phyloP scores from a whole-genome alignment of 2,888 invertebrate genomes.

The Athalia rosae region DNA sequence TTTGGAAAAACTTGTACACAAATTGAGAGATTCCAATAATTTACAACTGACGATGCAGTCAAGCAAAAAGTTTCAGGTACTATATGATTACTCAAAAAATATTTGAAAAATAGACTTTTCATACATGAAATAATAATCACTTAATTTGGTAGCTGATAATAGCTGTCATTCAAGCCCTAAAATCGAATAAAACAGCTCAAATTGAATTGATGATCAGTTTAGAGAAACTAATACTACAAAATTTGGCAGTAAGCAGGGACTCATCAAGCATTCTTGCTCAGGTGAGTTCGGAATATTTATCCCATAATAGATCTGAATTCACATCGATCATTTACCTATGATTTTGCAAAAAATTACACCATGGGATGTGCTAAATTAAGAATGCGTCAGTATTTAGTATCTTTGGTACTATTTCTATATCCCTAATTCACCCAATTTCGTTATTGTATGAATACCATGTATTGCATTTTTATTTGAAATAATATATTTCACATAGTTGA shows the following conservation, averaged over 20 bases:
- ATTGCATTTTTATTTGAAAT: not conserved
- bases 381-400: not conserved
- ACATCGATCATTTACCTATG: no score
- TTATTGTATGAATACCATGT: no score
- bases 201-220: slow-evolving; percentile 78
- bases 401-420: no score
- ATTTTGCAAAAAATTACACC: no score
- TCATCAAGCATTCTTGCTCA: slow-evolving; percentile 77
- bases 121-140: slow-evolving; percentile 1
- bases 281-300: slow-evolving; percentile 63
- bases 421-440: not conserved
- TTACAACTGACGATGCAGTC: slow-evolving; percentile 57
- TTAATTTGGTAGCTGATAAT: slow-evolving; percentile 69
- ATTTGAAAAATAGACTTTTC: slow-evolving; percentile 6
- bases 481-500: slow-evolving; percentile 71
- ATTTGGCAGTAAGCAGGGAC: slow-evolving; percentile 75
- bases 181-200: slow-evolving; percentile 75
- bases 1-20: slow-evolving; percentile 68
- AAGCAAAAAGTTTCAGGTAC: slow-evolving; percentile 67
- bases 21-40: slow-evolving; percentile 61
- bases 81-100: slow-evolving; percentile 2
- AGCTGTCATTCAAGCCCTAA: slow-evolving; percentile 78
- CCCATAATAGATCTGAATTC: slow-evolving; percentile 3
- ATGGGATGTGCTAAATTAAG: not conserved
- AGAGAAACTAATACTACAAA: slow-evolving; percentile 79